Base-by-base conservation (phyloP, 2,888 invertebrate genomes). In the Formica aserva region DNA sequence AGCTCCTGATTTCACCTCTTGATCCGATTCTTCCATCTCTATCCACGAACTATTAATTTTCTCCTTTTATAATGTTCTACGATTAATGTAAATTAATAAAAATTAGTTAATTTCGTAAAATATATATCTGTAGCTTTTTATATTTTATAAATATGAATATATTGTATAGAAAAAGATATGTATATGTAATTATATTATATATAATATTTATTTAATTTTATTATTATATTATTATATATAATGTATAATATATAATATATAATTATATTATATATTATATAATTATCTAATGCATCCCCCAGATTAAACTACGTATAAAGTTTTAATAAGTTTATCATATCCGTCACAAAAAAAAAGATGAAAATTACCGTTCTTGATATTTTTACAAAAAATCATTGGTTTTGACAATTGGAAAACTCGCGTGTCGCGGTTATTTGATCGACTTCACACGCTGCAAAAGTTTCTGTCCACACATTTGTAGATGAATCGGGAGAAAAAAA, bases 261-360 rank as follows among this genome's bases (percentile, higher is more conserved):
- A 76, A 48, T 52, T 74, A 60, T 29, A 26, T 26, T 26, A 26
- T 26, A 26, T 45, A 45, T 48, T 48, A 41, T 26, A 1, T 22
- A 76, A 48, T 52, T 74, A 60, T 29, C 15, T 48, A 22, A 22
- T 18, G 0, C 0, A 32, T 48, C 13, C 15, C 6, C 6, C 35
- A 4, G 18, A 65, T 65, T 48, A 75, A 65, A 35, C 6, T 29
- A n/a, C 4, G 3, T 22, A 35, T 0, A 26, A 5, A 32, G 9
- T 35, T 65, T 32, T 65, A 76, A 65, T n/a, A 22, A 32, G 22
- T 18, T 63, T 32, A 26, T 41, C n/a, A 62, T n/a, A 74, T n/a
- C 29, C 32, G 22, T 3, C 32, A 4, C 9, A 11, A 48, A 65
- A 38, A 65, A 13, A 13, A 32, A 55, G 9, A 29, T 15, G 3